These are phyloP conservation scores for Leptosomus discolor DNA, from an alignment of 2,113 vertebrate species.

Conservation along the genomic window DNA sequence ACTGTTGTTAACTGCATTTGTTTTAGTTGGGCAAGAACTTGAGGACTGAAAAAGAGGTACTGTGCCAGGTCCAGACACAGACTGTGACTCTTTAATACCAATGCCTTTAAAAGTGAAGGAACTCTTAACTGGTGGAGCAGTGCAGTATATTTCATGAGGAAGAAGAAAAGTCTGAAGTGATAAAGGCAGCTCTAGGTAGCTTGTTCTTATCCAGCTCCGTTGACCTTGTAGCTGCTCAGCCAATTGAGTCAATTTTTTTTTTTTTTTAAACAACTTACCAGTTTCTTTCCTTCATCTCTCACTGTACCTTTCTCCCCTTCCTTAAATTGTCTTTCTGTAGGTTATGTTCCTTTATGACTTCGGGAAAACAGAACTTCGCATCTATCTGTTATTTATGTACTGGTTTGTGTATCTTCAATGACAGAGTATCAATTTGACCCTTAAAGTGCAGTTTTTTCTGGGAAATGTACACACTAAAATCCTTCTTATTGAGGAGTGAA, in stretches of 20 bases:
- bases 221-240: neutral
- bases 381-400: neutral
- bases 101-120: neutral
- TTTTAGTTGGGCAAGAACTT: neutral
- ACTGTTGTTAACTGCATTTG: neutral
- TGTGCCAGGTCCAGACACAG: neutral
- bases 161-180: neutral
- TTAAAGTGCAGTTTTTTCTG: neutral
- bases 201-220: neutral
- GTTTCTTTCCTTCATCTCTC: neutral
- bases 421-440: neutral
- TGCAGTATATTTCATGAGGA: neutral
- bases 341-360: neutral
- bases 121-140: neutral
- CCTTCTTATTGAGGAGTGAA: neutral
- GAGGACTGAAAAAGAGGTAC: neutral
- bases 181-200: neutral
- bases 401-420: neutral
- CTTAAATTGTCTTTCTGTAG: neutral
- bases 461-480: neutral
- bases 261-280: neutral
- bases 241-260: neutral
- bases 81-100: neutral
- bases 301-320: neutral
- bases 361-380: neutral